These are phyloP conservation scores for Emydoidea blandingii DNA, from an alignment of 2,797 vertebrate species.

Conservation along the genomic window DNA sequence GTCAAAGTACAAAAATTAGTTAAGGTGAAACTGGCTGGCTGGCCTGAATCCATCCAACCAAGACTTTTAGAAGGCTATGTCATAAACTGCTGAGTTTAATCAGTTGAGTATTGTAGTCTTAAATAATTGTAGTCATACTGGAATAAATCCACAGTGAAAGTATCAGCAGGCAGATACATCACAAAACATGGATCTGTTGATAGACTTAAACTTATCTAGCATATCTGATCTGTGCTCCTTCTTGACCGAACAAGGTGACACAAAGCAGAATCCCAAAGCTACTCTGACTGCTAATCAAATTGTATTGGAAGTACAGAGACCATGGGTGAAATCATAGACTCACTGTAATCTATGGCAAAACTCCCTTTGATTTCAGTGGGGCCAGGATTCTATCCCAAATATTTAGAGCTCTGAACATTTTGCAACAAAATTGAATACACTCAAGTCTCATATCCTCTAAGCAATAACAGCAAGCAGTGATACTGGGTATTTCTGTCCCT, in stretches of 20 bases:
- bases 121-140: background rate
- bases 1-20: background rate
- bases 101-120: background rate
- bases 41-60: background rate
- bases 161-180: background rate
- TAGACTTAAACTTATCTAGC: constrained; percentile 20
- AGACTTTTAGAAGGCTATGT: background rate
- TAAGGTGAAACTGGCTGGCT: background rate
- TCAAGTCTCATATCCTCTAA: background rate
- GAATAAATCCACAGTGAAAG: background rate
- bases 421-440: background rate
- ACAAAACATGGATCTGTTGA: background rate
- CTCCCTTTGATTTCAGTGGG: background rate
- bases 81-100: constrained; percentile 24
- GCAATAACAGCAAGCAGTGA: background rate
- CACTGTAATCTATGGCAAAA: background rate
- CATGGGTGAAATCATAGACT: background rate
- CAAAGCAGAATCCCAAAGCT: background rate
- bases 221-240: background rate
- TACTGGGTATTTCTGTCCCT: background rate
- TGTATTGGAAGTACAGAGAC: background rate
- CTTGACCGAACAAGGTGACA: background rate
- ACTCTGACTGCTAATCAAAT: background rate
- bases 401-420: background rate
- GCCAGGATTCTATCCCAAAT: background rate